Conservation (phyloP, 2,888 invertebrate species). For the Terebella lapidaria region DNA sequence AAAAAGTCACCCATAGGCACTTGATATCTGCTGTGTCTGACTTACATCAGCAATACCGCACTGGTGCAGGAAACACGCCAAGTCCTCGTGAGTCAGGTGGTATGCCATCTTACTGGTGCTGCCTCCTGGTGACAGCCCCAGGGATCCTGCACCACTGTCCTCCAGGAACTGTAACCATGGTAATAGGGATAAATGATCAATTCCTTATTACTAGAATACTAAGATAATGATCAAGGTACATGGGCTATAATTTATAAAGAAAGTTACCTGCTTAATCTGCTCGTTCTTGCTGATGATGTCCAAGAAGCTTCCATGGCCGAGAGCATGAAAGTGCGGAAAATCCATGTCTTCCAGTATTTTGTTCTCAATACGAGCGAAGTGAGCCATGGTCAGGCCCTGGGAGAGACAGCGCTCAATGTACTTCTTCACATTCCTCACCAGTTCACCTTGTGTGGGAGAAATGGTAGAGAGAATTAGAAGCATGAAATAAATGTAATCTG, state of each 20-base stretch:
- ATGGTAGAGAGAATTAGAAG: too few species aligned
- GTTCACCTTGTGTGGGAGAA: too few species aligned
- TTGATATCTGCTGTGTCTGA: background rate
- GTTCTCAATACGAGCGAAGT: constrained; percentile 41
- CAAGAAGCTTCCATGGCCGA: constrained; percentile 42
- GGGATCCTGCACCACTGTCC: constrained; percentile 12
- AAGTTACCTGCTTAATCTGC: constrained; percentile 14
- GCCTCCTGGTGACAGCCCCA: constrained; percentile 12
- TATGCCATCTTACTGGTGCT: constrained; percentile 3
- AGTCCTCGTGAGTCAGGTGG: constrained; percentile 4
- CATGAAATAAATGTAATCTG: too few species aligned
- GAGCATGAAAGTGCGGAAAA: constrained; percentile 31
- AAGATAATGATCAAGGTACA: too few species aligned
- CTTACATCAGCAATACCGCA: constrained; percentile 2
- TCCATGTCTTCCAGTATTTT: constrained; percentile 40
- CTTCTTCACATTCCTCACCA: constrained; percentile 31
- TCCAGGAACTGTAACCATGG: constrained; percentile 16
- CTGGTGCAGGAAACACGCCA: constrained; percentile 16
- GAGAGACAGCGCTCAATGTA: constrained; percentile 40
- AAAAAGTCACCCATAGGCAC: too few species aligned
- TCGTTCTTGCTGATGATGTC: constrained; percentile 28
- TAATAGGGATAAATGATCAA: too few species aligned
- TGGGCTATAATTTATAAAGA: too few species aligned
- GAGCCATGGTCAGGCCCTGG: constrained; percentile 34
- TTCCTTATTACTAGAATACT: too few species aligned